Percentiles rank a stretch among this genome's conserved stretches.
These are phyloP conservation scores for Kryptolebias marmoratus DNA, from an alignment of 2,113 vertebrate genomes.

Conservation along the genomic window DNA sequence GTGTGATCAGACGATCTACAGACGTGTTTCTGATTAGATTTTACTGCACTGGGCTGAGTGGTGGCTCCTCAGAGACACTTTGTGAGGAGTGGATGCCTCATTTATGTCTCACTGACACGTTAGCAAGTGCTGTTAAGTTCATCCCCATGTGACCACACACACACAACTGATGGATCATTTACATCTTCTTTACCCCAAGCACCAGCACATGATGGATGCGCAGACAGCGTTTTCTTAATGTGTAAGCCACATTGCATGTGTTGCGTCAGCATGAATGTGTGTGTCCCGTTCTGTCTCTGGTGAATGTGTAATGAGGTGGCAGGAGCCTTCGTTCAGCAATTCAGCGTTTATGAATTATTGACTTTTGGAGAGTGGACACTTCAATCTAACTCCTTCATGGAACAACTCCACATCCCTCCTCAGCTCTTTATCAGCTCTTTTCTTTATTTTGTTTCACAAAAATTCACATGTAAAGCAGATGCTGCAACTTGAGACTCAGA, in stretches of 20 bases:
- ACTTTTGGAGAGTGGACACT: conserved; percentile 65
- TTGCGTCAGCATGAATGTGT: conserved; percentile 66
- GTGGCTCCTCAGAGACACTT: conserved; percentile 52
- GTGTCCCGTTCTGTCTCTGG: conserved; percentile 66
- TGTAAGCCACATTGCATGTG: conserved; percentile 58
- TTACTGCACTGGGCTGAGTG: conserved; percentile 64
- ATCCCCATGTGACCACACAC: not conserved
- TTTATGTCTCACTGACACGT: conserved; percentile 49
- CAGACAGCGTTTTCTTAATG: conserved; percentile 44
- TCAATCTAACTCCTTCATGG: conserved; percentile 74
- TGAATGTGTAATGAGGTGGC: conserved; percentile 77
- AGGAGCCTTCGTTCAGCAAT: conserved; percentile 75
- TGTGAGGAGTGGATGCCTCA: conserved; percentile 48
- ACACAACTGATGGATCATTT: conserved; percentile 59
- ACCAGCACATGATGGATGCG: conserved; percentile 36
- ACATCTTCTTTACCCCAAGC: conserved; percentile 37
- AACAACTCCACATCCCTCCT: conserved; percentile 50
- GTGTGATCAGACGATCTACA: conserved; percentile 32
- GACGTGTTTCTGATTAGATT: conserved; percentile 65
- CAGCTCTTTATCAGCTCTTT: conserved; percentile 17
- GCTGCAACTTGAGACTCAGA: conserved; percentile 23
- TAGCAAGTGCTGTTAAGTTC: conserved; percentile 19
- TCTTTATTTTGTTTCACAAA: conserved; percentile 5
- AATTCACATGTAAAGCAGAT: conserved; percentile 55
- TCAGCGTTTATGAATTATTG: conserved; percentile 78